A percentile compares a stretch with the other conserved stretches of the same genome.
phyloP scores from a whole-genome alignment of 2,113 vertebrate species.

The Sclerurus mexicanus region DNA sequence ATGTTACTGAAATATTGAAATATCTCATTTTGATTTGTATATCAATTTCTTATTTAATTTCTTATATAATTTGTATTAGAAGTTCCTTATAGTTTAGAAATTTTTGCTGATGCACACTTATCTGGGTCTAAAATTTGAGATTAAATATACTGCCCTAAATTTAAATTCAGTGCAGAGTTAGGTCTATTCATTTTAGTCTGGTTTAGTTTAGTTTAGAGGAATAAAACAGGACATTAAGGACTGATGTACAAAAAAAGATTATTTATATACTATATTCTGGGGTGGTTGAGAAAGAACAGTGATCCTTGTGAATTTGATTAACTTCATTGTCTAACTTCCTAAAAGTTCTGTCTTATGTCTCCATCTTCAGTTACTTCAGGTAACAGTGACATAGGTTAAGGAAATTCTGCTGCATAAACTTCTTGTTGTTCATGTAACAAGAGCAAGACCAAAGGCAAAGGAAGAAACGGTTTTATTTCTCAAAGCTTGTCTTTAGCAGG shows the following conservation, averaged over 20 bases:
- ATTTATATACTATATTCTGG: not conserved
- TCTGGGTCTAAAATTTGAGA: not conserved
- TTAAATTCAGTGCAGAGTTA: not conserved
- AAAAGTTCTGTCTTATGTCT: not conserved
- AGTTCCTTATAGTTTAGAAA: not conserved
- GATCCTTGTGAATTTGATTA: not conserved
- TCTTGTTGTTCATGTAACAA: not conserved
- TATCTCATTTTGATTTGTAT: not conserved
- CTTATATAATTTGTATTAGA: not conserved
- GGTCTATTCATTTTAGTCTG: not conserved
- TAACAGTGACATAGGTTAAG: not conserved
- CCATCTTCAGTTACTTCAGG: not conserved
- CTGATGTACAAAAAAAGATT: not conserved
- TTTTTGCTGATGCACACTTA: rapidly evolving
- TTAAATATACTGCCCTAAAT: not conserved
- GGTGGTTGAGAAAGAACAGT: not conserved
- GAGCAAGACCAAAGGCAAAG: not conserved
- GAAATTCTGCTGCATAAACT: not conserved
- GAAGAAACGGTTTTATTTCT: not conserved
- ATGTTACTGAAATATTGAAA: not conserved
- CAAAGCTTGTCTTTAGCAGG: not conserved
- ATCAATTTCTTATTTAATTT: not conserved
- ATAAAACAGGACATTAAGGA: not conserved
- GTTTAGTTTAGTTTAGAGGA: not conserved
- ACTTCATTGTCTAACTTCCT: not conserved